Percentiles rank a stretch among this genome's conserved stretches.
Evolutionary conservation across 2,797 vertebrate species (phyloP).

Genomic region (Acomys russatus): DNA sequence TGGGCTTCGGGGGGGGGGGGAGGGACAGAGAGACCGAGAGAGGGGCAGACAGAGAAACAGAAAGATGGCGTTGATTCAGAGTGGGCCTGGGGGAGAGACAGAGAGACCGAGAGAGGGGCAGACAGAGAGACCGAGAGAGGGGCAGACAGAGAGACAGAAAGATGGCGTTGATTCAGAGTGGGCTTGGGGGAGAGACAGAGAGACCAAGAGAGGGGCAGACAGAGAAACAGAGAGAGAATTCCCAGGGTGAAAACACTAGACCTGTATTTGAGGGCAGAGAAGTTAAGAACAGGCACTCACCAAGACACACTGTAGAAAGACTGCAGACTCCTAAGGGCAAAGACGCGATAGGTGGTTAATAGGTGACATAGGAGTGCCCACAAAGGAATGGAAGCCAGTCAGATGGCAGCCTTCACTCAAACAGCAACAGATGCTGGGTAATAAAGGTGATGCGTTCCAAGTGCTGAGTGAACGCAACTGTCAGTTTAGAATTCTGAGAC

Average conservation of each 20-base stretch:
- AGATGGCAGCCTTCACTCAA: neutral
- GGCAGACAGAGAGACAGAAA: no score
- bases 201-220: neutral
- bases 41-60: neutral
- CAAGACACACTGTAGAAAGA: neutral
- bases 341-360: neutral
- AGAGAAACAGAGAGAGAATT: neutral
- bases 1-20: neutral
- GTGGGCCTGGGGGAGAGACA: neutral
- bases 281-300: slow-evolving; percentile 11
- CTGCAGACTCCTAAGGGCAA: neutral
- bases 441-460: neutral
- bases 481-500: slow-evolving; percentile 13
- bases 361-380: neutral
- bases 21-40: neutral
- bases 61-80: neutral
- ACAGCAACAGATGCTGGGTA: neutral
- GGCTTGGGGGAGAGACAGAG: neutral
- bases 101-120: neutral
- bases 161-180: neutral
- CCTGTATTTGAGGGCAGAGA: neutral
- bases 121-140: neutral
- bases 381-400: neutral
- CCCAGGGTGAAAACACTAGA: slow-evolving; percentile 30
- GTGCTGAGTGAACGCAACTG: neutral